Percentiles rank a stretch among this genome's conserved stretches.
These are phyloP conservation scores for Dynastes grantii DNA, from an alignment of 2,888 invertebrate species.

Conservation along the genomic window DNA sequence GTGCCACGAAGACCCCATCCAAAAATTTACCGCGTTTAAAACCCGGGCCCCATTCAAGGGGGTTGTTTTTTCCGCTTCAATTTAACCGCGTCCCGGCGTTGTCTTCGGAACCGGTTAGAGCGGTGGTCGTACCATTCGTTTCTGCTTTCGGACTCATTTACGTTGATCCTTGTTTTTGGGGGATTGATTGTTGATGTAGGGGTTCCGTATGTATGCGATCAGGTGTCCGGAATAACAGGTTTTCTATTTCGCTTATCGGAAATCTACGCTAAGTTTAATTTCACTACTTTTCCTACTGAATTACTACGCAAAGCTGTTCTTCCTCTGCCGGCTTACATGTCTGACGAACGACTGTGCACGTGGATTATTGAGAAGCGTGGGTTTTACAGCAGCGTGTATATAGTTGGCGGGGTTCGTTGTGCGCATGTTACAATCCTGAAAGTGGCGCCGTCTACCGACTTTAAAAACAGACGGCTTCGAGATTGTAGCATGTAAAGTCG, in stretches of 20 bases:
- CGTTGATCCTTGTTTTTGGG: neutral
- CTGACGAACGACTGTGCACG: slow-evolving; percentile 50
- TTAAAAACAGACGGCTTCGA: slow-evolving; percentile 14
- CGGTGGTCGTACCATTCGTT: slow-evolving; percentile 54
- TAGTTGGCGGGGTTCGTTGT: slow-evolving; percentile 54
- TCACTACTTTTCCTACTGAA: neutral
- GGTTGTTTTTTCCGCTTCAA: slow-evolving; percentile 88
- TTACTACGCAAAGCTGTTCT: slow-evolving; percentile 7
- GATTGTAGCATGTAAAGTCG: neutral
- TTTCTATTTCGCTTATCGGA: neutral
- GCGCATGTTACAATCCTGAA: slow-evolving; percentile 50
- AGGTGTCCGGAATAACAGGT: neutral
- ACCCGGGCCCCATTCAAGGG: slow-evolving; percentile 90
- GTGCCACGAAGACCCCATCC: slow-evolving; percentile 96
- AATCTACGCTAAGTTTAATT: slow-evolving; percentile 3
- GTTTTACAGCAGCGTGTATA: slow-evolving; percentile 50
- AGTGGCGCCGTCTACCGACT: slow-evolving; percentile 6
- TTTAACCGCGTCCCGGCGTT: slow-evolving; percentile 75
- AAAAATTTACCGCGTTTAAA: slow-evolving; percentile 89
- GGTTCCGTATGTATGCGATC: neutral
- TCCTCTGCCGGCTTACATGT: slow-evolving; percentile 29
- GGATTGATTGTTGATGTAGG: neutral
- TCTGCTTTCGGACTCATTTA: slow-evolving; percentile 52
- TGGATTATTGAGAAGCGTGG: slow-evolving; percentile 53
- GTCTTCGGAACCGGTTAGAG: slow-evolving; percentile 49